Evolutionary conservation across 2,797 vertebrate species (phyloP).

Genomic region (Heliangelus exortis): DNA sequence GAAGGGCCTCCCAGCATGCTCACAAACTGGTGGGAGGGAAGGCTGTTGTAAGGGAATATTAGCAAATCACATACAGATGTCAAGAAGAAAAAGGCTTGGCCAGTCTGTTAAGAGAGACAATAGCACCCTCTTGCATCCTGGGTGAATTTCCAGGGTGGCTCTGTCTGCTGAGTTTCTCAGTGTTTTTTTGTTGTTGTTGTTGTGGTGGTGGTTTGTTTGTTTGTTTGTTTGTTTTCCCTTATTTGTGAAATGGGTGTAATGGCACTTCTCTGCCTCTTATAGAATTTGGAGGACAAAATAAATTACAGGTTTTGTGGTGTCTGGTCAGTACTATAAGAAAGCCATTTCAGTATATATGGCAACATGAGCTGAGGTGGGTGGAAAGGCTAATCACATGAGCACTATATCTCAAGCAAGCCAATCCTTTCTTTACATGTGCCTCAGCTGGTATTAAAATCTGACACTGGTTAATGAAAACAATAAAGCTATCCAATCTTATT

Average conservation of each 20-base stretch:
- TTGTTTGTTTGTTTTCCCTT: neutral
- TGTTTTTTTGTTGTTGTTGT: neutral
- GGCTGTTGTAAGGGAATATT: constrained; percentile 29
- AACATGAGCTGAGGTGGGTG: neutral
- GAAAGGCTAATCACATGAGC: constrained; percentile 51
- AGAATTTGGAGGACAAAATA: neutral
- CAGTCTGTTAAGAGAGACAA: neutral
- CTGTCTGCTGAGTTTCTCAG: neutral
- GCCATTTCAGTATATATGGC: neutral
- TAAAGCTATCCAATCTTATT: constrained; percentile 43
- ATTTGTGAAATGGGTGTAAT: neutral
- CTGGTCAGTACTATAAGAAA: neutral
- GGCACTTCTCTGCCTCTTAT: neutral
- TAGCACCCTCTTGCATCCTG: neutral
- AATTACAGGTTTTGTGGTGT: neutral
- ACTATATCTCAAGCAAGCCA: constrained; percentile 24
- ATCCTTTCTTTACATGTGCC: neutral
- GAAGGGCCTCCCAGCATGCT: constrained; percentile 28
- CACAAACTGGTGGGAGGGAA: neutral
- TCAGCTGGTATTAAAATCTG: constrained; percentile 52
- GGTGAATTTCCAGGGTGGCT: neutral
- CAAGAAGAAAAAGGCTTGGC: neutral
- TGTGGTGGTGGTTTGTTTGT: too few species aligned
- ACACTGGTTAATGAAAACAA: constrained; percentile 44
- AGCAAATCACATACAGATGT: constrained; percentile 27